Evolutionary conservation across 2,888 invertebrate genomes (phyloP).

Genomic region (Drosophila cognata): DNA sequence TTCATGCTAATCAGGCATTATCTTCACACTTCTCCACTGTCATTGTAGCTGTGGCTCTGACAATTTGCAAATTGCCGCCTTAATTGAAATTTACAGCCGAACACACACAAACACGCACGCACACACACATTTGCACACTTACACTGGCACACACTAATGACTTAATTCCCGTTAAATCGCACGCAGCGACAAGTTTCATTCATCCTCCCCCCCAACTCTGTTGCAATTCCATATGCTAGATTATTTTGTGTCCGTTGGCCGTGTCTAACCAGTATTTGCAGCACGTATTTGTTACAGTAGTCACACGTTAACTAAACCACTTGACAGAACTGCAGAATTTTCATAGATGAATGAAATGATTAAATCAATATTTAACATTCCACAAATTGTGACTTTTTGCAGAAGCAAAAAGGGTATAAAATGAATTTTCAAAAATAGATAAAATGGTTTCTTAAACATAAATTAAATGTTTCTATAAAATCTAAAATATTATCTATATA

Average conservation of each 20-base stretch:
- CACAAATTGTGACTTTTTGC: not conserved
- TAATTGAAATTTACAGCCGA: conserved; percentile 68
- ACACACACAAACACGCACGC: conserved; percentile 5
- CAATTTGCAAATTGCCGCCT: conserved; percentile 77
- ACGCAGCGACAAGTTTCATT: conserved; percentile 37
- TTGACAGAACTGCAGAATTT: too few species aligned
- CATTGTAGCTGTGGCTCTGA: conserved; percentile 33
- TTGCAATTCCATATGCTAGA: conserved; percentile 15
- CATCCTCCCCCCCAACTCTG: not conserved
- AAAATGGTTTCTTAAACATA: not conserved
- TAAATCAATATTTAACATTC: not conserved
- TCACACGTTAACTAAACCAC: not conserved
- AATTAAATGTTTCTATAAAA: not conserved
- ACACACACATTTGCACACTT: conserved; percentile 5
- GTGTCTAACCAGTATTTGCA: conserved; percentile 36
- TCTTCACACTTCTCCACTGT: conserved; percentile 66
- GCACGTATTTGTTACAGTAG: conserved; percentile 12
- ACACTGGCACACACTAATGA: conserved; percentile 55
- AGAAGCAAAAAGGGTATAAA: not conserved
- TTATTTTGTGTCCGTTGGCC: conserved; percentile 13
- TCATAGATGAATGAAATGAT: not conserved
- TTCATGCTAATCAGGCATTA: conserved; percentile 75
- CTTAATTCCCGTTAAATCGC: conserved; percentile 76
- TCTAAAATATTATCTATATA: not conserved
- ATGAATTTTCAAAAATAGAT: not conserved